Conservation (phyloP, 2,797 vertebrate species). For the Cyclura pinguis region DNA sequence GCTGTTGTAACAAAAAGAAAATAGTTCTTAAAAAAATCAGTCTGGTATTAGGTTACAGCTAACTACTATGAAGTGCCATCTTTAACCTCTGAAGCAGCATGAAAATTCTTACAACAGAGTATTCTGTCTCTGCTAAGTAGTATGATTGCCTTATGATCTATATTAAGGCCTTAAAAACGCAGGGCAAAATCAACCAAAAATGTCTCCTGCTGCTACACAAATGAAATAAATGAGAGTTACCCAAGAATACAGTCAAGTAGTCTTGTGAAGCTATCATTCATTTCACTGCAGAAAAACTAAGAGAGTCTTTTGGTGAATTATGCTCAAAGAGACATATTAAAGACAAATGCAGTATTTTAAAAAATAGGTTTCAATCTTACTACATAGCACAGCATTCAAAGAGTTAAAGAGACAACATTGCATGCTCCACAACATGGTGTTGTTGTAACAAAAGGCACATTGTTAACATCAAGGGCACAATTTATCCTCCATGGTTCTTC, state of each 20-base stretch:
- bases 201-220: neutral
- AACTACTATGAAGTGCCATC: slow-evolving; percentile 77
- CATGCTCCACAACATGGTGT: slow-evolving; percentile 81
- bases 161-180: slow-evolving; percentile 80
- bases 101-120: slow-evolving; percentile 66
- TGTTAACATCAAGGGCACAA: slow-evolving; percentile 88
- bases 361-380: slow-evolving; percentile 75
- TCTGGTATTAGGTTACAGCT: slow-evolving; percentile 82
- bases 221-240: neutral
- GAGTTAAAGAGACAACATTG: slow-evolving; percentile 82
- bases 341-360: slow-evolving; percentile 74
- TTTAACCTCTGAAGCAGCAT: slow-evolving; percentile 77
- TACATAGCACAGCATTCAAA: slow-evolving; percentile 68
- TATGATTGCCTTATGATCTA: slow-evolving; percentile 78
- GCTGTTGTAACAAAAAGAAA: slow-evolving; percentile 80
- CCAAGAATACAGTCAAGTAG: neutral
- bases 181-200: slow-evolving; percentile 29
- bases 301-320: neutral
- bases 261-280: neutral
- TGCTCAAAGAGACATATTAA: slow-evolving; percentile 72
- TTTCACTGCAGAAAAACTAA: neutral
- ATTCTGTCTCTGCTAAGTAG: slow-evolving; percentile 63
- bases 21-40: slow-evolving; percentile 70
- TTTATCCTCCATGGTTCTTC: slow-evolving; percentile 80
- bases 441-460: slow-evolving; percentile 91